Base-by-base conservation (phyloP, 2,888 invertebrate genomes). In the Lepidochrysops patricia region DNA sequence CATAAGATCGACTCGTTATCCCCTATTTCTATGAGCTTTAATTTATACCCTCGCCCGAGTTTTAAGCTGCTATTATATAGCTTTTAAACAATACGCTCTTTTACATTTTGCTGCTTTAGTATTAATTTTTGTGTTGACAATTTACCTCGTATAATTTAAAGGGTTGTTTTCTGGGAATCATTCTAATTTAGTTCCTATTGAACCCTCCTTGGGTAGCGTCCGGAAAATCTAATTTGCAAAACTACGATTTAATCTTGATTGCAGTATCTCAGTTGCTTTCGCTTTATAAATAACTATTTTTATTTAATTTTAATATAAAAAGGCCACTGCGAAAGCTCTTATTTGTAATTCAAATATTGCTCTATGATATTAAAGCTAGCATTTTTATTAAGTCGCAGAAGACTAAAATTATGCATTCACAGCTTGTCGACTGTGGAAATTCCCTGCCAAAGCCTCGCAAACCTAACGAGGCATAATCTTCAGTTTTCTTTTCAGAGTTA, bases 371-470 rank as follows among this genome's bases (percentile, higher is more conserved):
- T 54, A 54, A 54, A 19, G 15, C 54, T 49, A 12, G 49, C 12
- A 49, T 27, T 32, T 54, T 61, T 57, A 58, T 52, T 26, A 57
- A 65, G 58, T 60, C 60, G n/a, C 61, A 25, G 61, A 65, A 62
- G 60, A 61, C 34, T 61, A 62, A 65, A 65, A 62, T 65, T 67
- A 67, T 65, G 65, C 67, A 65, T 65, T 61, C 66, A 65, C 58
- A 62, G 58, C 60, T 66, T 50, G 58, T 35, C 52, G 52, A 52
- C 62, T 58, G 60, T 58, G 62, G 64, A 64, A n/a, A 62, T 64
- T 66, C 59, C 57, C 32, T 27, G 54, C 43, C 60, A 62, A 59
- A 52, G 58, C 58, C 57, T 54, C 48, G 61, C 60, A n/a, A 58
- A 48, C 48, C 62, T 65, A 65, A 66, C 64, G 61, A 63, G 64